Percentiles rank a stretch among this genome's conserved stretches.
Evolutionary conservation across 2,113 vertebrate genomes (phyloP).

Genomic region (Phalacrocorax aristotelis): DNA sequence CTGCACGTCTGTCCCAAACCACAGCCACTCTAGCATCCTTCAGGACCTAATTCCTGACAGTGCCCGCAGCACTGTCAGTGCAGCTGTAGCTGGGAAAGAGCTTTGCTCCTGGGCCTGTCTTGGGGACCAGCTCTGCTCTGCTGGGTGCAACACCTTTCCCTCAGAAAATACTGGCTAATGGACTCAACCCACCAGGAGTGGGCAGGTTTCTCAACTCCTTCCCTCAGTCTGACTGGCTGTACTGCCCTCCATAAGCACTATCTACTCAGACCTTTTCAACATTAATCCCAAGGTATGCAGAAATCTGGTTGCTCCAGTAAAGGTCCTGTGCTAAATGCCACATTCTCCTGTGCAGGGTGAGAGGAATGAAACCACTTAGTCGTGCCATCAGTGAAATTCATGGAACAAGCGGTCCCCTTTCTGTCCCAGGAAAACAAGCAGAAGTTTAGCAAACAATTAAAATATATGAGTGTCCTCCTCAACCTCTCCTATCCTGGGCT

Average conservation of each 20-base stretch:
- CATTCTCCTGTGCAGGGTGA: not conserved
- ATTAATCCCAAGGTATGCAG: not conserved
- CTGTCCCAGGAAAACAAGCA: not conserved
- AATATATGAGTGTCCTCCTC: not conserved
- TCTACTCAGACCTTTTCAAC: not conserved
- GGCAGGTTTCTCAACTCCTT: not conserved
- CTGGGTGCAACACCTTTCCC: not conserved
- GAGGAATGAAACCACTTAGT: not conserved
- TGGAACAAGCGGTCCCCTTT: not conserved
- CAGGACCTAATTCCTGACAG: not conserved
- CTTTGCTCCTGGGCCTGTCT: not conserved
- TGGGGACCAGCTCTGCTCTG: not conserved
- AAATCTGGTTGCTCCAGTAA: not conserved
- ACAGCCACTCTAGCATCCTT: fast-evolving
- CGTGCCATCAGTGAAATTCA: not conserved
- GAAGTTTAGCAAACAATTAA: conserved; percentile 1
- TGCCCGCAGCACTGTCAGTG: not conserved
- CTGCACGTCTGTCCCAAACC: not conserved
- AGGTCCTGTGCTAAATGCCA: not conserved
- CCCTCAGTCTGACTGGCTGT: not conserved
- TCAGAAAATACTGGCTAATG: not conserved
- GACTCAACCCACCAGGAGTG: fast-evolving
- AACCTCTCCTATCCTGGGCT: not conserved
- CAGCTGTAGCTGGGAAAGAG: not conserved
- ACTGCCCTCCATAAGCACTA: not conserved